Base-by-base conservation (phyloP, 2,797 vertebrate species). In the Chloroceryle inda region DNA sequence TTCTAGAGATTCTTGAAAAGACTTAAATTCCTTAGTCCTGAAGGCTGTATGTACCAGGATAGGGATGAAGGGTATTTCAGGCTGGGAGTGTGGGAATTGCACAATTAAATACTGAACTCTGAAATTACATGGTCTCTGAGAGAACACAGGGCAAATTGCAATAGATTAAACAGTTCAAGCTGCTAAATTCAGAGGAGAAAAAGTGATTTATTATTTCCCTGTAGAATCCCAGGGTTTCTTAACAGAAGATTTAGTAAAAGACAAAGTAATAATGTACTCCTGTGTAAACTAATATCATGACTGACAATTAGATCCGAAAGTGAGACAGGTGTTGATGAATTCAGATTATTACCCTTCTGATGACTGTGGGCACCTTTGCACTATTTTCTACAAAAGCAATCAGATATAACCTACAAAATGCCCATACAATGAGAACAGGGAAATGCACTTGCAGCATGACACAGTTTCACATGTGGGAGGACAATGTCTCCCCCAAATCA, bases 191-290 rank as follows among this genome's bases (percentile, higher is more conserved):
- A 64, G 75, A 85, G 42, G 31, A 80, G 58, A 29, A 94, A 89
- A 88, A 69, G 20, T 85, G 85, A 87, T 90, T 91, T 91, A 74
- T 71, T 71, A 68, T 89, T 95, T 85, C 85, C 61, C 64, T 68
- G 19, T 93, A 64, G 94, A 76, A 62, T 62, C 38, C 20, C 31
- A 80, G 59, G 18, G 2, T 75, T 94, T 85, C 56, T 80, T 80
- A 91, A 77, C 33, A 58, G 66, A 73, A 62, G 71, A 40, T 89
- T 82, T 77, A 68, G 62, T 74, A 53, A 74, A 82, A 94, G 78
- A 35, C 59, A 64, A 49, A 72, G 52, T 73, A 80, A 55, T 73
- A 35, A 79, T 31, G 63, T 3, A 13, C 13, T n/a, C 1, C 45
- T 55, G 31, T 33, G 33, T 92, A 87, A 94, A 72, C 72, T 38